phyloP scores from a whole-genome alignment of 2,113 vertebrate species.

The Eudorcas thomsonii region DNA sequence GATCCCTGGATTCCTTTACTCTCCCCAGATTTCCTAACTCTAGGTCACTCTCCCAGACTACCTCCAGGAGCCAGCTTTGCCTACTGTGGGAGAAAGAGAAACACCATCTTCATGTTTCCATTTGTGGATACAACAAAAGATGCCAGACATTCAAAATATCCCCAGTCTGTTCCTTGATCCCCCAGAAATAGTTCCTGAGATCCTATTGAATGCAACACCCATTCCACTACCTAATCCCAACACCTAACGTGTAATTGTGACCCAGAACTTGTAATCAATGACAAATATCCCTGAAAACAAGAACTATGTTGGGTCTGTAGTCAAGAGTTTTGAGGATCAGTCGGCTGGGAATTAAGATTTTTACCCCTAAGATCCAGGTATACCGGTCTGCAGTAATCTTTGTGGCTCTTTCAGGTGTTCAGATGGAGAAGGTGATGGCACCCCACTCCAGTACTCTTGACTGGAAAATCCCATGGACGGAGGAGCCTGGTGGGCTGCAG shows the following conservation, averaged over 20 bases:
- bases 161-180: not conserved
- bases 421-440: too few relatives aligned
- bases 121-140: not conserved
- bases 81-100: not conserved
- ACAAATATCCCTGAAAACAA: not conserved
- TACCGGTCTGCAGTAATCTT: not conserved
- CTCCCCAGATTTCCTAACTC: not conserved
- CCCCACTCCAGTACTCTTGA: too few relatives aligned
- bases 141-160: not conserved
- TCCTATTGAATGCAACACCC: not conserved
- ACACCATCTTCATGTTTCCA: not conserved
- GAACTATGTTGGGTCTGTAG: not conserved
- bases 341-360: not conserved
- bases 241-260: not conserved
- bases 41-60: not conserved
- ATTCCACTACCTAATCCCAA: not conserved
- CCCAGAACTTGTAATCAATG: not conserved
- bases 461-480: too few relatives aligned
- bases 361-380: not conserved
- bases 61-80: not conserved
- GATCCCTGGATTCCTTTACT: not conserved
- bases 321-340: not conserved
- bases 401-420: not conserved
- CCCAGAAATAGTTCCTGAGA: not conserved
- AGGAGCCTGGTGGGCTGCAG: too few relatives aligned